Evolutionary conservation across 2,113 vertebrate species (phyloP), one percentile per base, ranked within the genome.

Genomic region (Vulpes lagopus): DNA sequence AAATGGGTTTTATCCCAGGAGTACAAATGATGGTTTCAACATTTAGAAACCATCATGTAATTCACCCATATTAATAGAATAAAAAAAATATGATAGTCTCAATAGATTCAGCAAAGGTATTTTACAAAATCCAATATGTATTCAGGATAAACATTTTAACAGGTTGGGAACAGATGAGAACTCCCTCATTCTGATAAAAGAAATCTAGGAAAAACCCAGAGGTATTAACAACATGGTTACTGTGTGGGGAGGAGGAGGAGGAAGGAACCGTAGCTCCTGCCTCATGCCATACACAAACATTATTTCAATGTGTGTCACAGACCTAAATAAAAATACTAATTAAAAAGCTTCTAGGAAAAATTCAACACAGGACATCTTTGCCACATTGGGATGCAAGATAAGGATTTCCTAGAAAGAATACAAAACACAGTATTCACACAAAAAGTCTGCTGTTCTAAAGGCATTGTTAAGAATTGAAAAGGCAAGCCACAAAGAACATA

Each of bases 251-350:
- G 30, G 38, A 59, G 6, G 17, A 17, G 19, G 38, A 32, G 30
- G 85, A 89, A 76, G 30, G n/a, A 85, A 59, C 5, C 3, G 0
- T 19, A 89, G 65, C 38, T 25, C 11, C n/a, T 62, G 85, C 23
- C 59, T 89, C 51, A 79, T 0, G 19, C 22, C n/a, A 65, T 4
- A 65, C 17, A 57, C 60, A 91, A 74, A 89, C 32, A 67, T 87
- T 60, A 81, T 85, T 32, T 55, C 30, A 67, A 94, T 65, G 43
- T 82, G 14, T 32, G n/a, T 51, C 73, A 86, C 32, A 82, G 35
- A 94, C 35, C 57, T 93, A 86, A 38, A 51, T 62, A 51, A 96
- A 96, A 95, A 65, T 14, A 92, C 12, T 82, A 87, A 53, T 59
- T 80, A 84, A 65, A 94, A 76, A 49, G 4, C 11, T 67, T 76